Base-by-base conservation (phyloP, 2,888 invertebrate species). In the Phlogophora meticulosa region DNA sequence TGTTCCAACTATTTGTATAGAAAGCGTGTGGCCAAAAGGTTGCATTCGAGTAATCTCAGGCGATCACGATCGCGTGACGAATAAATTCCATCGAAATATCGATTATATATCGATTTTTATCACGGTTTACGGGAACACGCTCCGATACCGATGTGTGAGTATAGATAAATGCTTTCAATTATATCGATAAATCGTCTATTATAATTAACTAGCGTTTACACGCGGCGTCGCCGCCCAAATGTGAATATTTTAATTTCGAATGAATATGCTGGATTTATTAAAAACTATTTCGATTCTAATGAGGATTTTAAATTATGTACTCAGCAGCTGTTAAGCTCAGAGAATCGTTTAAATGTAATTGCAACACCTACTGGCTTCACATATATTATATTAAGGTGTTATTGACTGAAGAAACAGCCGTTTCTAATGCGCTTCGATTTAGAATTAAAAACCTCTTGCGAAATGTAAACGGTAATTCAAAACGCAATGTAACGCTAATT, bases 181-280 rank as follows among this genome's bases (percentile, higher is more conserved):
- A 87, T 86, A 84, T 88, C 84, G 85, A 89, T 88, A 90, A 91
- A 94, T 94, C 91, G 92, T 84, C 90, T 90, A 93, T 93, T 93
- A 90, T 87, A 87, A 88, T 88, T 87, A 90, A 90, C 88, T 85
- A 87, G 78, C 81, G 82, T 78, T 80, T 74, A 74, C 81, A 79
- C 80, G 78, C 74, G 71, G 78, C 64, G 49, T 68, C 69, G 85
- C 49, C 80, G 80, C 56, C 69, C 69, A 59, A 75, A 68, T 78
- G 53, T 68, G 73, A 74, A 80, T 80, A 81, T 77, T 81, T 82
- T 82, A 81, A 77, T 75, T 80, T 76, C 58, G 49, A 80, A 80
- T 80, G 69, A 74, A 52, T 80, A 76, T 76, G 80, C 69, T 77
- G 75, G 75, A 82, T 81, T 80, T 81, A 81, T 81, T 81, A 81